Evolutionary conservation across 2,888 invertebrate species (phyloP).

Genomic region (Hemicrepidius hirtus): DNA sequence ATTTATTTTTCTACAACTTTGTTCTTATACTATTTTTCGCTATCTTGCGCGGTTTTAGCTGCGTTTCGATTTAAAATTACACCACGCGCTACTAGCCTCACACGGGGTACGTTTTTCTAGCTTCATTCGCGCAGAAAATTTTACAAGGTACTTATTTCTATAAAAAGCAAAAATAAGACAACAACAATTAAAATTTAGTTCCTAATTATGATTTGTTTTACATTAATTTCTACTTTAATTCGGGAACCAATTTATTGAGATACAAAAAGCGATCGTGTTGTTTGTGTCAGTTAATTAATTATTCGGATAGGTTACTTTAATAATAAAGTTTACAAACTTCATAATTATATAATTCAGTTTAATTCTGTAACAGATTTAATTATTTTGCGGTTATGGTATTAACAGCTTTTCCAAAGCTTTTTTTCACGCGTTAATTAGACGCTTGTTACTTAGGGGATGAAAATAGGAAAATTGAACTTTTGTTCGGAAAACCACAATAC

Average conservation of each 20-base stretch:
- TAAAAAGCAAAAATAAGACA: too few species aligned
- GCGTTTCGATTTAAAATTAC: too few species aligned
- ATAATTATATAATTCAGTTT: background rate
- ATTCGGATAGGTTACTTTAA: slow-evolving; percentile 2
- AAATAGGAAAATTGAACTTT: background rate
- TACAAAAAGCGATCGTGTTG: background rate
- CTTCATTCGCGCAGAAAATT: too few species aligned
- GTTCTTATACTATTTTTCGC: too few species aligned
- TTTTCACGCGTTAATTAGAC: background rate
- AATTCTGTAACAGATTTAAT: slow-evolving; percentile 1
- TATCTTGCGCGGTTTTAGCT: too few species aligned
- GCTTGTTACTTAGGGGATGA: background rate
- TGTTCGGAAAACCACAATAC: background rate
- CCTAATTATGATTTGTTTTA: too few species aligned
- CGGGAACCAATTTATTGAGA: background rate
- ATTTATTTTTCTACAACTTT: too few species aligned
- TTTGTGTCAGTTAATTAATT: slow-evolving; percentile 18
- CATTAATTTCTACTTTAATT: too few species aligned
- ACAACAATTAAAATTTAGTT: too few species aligned
- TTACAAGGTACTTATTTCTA: too few species aligned
- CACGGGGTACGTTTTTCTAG: too few species aligned
- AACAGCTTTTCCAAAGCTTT: background rate
- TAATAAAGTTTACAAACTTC: slow-evolving; percentile 9
- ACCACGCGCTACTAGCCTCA: too few species aligned
- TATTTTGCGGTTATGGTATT: slow-evolving; percentile 2